phyloP scores from a whole-genome alignment of 2,113 vertebrate species.

The Nymphicus hollandicus region DNA sequence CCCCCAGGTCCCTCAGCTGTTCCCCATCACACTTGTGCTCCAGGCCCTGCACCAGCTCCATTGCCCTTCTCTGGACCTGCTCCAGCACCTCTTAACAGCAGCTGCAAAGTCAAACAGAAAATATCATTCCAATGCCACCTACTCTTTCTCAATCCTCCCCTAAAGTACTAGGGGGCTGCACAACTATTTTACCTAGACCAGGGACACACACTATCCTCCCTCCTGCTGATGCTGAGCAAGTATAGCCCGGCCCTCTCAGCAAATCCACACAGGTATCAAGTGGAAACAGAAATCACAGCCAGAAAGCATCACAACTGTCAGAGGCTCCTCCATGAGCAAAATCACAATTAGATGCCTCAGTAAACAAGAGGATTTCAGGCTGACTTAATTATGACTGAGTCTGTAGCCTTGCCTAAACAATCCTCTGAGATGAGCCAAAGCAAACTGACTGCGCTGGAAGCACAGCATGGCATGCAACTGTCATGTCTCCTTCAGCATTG shows the following conservation, averaged over 20 bases:
- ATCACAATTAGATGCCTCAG: conserved; percentile 17
- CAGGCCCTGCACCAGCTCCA: neutral
- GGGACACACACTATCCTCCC: neutral
- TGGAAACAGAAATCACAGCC: neutral
- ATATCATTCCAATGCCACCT: neutral
- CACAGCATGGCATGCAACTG: neutral
- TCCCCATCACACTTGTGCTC: neutral
- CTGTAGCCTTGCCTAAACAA: neutral
- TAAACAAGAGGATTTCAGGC: conserved; percentile 44
- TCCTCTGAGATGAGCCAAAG: neutral
- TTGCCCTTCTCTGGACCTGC: neutral
- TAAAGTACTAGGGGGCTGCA: neutral
- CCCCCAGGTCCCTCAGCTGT: neutral
- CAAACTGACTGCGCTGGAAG: neutral
- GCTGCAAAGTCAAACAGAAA: neutral
- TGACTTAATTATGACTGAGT: conserved; percentile 27
- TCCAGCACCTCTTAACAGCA: neutral
- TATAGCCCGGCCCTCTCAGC: neutral
- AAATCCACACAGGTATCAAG: neutral
- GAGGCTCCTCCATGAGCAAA: neutral
- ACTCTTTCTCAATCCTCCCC: neutral
- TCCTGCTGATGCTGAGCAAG: neutral
- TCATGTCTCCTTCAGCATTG: neutral
- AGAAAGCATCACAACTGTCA: neutral
- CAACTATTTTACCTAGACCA: neutral